phyloP scores from a whole-genome alignment of 2,888 invertebrate species.

The Brachyptera risi region DNA sequence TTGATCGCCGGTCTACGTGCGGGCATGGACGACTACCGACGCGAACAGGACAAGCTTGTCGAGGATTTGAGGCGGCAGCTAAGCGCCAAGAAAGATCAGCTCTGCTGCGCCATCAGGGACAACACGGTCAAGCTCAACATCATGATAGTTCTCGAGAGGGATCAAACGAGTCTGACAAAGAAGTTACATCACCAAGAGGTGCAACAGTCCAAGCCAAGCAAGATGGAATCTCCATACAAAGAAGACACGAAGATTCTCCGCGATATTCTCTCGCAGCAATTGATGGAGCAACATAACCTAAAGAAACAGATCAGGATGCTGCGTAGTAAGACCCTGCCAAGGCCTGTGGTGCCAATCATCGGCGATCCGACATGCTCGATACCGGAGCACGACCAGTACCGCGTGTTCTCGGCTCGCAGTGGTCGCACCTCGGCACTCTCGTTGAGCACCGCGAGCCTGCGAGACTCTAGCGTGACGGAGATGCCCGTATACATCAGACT shows the following conservation, averaged over 20 bases:
- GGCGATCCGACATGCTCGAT: neutral
- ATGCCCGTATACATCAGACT: neutral
- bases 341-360: neutral
- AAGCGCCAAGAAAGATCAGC: conserved; percentile 42
- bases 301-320: conserved; percentile 20
- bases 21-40: conserved; percentile 48
- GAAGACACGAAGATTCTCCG: conserved; percentile 15
- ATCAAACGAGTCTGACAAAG: conserved; percentile 49
- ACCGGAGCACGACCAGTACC: too few species aligned
- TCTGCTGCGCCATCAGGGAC: conserved; percentile 48
- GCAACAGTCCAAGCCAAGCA: conserved; percentile 29
- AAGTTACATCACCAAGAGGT: conserved; percentile 41
- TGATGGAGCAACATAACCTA: neutral
- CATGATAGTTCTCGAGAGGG: conserved; percentile 51
- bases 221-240: neutral
- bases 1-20: conserved; percentile 53
- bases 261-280: conserved; percentile 15
- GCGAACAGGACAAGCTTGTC: conserved; percentile 47
- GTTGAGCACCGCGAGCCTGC: too few species aligned
- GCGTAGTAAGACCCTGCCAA: conserved; percentile 11
- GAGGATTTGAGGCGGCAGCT: conserved; percentile 43
- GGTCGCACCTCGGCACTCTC: neutral
- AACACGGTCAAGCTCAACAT: conserved; percentile 55
- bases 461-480: too few species aligned
- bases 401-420: too few species aligned